Evolutionary conservation across 2,888 invertebrate genomes (phyloP).

Genomic region (Drosophila vallismaia): DNA sequence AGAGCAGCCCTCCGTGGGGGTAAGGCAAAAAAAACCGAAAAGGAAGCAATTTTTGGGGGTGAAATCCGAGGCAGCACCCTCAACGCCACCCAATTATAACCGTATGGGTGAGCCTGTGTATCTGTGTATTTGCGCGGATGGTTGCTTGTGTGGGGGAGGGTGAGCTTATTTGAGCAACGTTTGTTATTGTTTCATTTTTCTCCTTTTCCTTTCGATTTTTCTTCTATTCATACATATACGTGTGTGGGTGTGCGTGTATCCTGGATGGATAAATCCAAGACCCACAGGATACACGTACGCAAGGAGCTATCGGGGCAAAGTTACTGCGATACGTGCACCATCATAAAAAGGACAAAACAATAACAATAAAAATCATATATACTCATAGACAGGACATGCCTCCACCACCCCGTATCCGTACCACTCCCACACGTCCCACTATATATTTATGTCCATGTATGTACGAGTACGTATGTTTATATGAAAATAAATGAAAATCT

Average conservation of each 20-base stretch:
- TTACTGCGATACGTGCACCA: conserved; percentile 56
- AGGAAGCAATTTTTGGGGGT: conserved; percentile 62
- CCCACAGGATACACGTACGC: conserved; percentile 34
- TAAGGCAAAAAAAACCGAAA: conserved; percentile 14
- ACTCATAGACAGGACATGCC: conserved; percentile 46
- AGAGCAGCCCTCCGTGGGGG: conserved; percentile 62
- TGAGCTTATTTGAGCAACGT: conserved; percentile 62
- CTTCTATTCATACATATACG: conserved; percentile 34
- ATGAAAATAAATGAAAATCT: conserved; percentile 55
- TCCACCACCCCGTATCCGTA: conserved; percentile 22
- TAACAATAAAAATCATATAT: conserved; percentile 81
- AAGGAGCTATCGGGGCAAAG: conserved; percentile 32
- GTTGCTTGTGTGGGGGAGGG: conserved; percentile 11
- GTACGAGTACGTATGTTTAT: conserved; percentile 24
- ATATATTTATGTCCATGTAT: conserved; percentile 14
- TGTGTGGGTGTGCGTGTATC: conserved; percentile 18
- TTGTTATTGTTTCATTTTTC: conserved; percentile 75
- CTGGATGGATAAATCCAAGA: conserved; percentile 39
- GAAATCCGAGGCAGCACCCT: conserved; percentile 62
- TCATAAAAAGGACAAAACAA: conserved; percentile 80
- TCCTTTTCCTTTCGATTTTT: conserved; percentile 60
- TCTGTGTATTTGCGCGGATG: conserved; percentile 15
- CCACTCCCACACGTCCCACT: conserved; percentile 13
- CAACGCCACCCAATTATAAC: conserved; percentile 77
- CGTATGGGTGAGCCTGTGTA: conserved; percentile 43